A percentile compares a stretch with the other conserved stretches of the same genome.
Conservation (phyloP, 2,797 vertebrate species). For the Simalia tracyae region DNA sequence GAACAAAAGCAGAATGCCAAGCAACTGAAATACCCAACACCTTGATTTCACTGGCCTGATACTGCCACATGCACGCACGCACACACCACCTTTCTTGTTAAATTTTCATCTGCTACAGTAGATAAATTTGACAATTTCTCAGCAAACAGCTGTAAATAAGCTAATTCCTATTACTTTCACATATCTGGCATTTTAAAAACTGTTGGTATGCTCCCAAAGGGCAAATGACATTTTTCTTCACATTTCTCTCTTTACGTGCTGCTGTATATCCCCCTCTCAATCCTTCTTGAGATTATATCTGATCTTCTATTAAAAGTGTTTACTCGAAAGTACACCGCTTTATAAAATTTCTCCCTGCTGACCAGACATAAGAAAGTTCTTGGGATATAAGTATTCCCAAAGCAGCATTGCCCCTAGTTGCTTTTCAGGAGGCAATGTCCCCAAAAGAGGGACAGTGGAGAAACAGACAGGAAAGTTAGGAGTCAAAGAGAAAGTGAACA, state of each 20-base stretch:
- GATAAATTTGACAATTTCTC: not conserved
- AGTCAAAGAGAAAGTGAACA: not conserved
- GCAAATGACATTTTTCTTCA: not conserved
- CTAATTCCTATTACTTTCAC: not conserved
- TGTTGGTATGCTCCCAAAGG: not conserved
- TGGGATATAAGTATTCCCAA: not conserved
- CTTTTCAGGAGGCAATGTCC: not conserved
- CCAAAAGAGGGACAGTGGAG: not conserved
- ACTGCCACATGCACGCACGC: not conserved
- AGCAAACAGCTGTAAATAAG: not conserved
- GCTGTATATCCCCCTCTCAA: not conserved
- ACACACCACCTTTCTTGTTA: not conserved
- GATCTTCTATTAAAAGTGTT: constrained; percentile 4
- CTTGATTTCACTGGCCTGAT: not conserved
- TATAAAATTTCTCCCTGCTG: not conserved
- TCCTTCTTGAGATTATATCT: not conserved
- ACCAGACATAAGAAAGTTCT: not conserved
- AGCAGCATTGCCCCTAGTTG: not conserved
- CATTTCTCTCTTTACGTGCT: not conserved
- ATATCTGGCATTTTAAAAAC: not conserved
- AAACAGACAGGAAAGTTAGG: not conserved
- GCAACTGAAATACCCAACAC: too few species aligned
- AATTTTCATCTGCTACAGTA: not conserved
- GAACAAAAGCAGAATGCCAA: not conserved
- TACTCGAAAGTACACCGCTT: constrained; percentile 18